phyloP scores from a whole-genome alignment of 2,888 invertebrate genomes.

The Odontocolon sp. region DNA sequence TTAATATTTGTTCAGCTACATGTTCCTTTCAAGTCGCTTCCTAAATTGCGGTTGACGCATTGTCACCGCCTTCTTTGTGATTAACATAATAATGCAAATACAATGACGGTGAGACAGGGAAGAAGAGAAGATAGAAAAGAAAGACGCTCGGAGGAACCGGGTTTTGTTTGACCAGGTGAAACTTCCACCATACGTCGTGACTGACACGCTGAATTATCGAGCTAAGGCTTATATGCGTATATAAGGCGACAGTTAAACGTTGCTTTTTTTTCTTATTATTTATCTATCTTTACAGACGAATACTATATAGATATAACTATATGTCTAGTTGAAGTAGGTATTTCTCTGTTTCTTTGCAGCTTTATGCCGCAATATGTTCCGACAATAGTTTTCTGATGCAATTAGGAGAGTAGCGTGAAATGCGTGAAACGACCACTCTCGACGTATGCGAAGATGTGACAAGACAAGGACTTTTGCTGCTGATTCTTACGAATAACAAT shows the following conservation, averaged over 20 bases:
- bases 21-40: conserved; percentile 77
- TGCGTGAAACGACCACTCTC: conserved; percentile 51
- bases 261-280: neutral
- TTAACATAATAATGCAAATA: conserved; percentile 81
- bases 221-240: conserved; percentile 1
- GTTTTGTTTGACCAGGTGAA: conserved; percentile 80
- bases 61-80: conserved; percentile 75
- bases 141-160: conserved; percentile 60
- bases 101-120: conserved; percentile 72
- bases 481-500: neutral
- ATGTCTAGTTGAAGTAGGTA: neutral
- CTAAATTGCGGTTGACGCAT: conserved; percentile 80
- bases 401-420: conserved; percentile 75
- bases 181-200: conserved; percentile 70
- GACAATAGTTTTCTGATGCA: conserved; percentile 77
- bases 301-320: too few species aligned
- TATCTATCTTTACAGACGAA: too few species aligned
- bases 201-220: conserved; percentile 37
- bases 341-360: conserved; percentile 15
- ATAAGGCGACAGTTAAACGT: neutral
- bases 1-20: conserved; percentile 78
- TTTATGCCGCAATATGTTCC: conserved; percentile 51
- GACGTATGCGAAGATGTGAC: conserved; percentile 1
- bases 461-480: neutral
- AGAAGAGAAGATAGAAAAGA: neutral